Evolutionary conservation across 1,140 invertebrate species (phyloP).

Genomic region (Pristionchus pacificus): DNA sequence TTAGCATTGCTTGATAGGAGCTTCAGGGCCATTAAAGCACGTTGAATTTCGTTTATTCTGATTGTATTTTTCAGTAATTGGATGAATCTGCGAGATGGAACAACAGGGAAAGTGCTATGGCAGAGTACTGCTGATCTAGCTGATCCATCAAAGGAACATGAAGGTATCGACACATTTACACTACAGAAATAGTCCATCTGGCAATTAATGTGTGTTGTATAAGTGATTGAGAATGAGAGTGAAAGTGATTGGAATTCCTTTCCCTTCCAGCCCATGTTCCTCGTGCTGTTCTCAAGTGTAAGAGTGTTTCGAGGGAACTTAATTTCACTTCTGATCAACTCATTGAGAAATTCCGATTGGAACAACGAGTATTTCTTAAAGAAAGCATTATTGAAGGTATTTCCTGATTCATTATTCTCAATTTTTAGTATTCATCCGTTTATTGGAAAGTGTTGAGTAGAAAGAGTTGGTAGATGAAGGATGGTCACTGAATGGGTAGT

Average conservation of each 20-base stretch:
- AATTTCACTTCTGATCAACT: slow-evolving; percentile 94
- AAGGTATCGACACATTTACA: slow-evolving; percentile 63
- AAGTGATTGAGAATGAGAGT: too few species aligned
- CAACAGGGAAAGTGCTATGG: slow-evolving; percentile 92
- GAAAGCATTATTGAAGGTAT: slow-evolving; percentile 66
- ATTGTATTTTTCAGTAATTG: slow-evolving; percentile 73
- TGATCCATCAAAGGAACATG: slow-evolving; percentile 82
- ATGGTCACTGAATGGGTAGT: not conserved
- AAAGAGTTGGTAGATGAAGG: not conserved
- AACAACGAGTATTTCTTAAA: slow-evolving; percentile 81
- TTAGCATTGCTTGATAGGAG: too few species aligned
- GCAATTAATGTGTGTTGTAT: too few species aligned
- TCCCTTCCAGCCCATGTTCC: slow-evolving; percentile 75
- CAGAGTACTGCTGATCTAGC: slow-evolving; percentile 94
- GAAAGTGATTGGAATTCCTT: slow-evolving; percentile 9
- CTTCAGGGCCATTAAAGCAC: not conserved
- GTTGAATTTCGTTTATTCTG: not conserved
- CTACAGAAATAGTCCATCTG: not conserved
- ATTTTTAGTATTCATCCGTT: not conserved
- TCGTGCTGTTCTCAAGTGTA: slow-evolving; percentile 88
- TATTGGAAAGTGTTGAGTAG: too few species aligned
- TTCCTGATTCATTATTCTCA: slow-evolving; percentile 18
- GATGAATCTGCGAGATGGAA: slow-evolving; percentile 94
- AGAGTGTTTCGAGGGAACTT: slow-evolving; percentile 90
- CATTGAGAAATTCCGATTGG: slow-evolving; percentile 92